Conservation (phyloP, 2,797 vertebrate species). For the Diceros bicornis region DNA sequence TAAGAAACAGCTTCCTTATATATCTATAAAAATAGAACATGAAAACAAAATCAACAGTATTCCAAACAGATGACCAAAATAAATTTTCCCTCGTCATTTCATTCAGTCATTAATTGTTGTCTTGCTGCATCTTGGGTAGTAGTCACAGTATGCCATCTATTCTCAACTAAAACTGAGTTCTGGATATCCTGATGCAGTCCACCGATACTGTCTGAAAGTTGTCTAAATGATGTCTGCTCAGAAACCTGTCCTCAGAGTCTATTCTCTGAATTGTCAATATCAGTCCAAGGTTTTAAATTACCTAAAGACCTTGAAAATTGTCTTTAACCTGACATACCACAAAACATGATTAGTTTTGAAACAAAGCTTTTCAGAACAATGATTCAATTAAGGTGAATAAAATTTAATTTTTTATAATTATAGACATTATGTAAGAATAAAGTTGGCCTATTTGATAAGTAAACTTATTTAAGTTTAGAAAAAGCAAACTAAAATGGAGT, state of each 20-base stretch:
- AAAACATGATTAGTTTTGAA: conserved; percentile 30
- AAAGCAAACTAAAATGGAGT: neutral
- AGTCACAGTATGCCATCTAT: neutral
- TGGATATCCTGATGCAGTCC: neutral
- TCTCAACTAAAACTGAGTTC: neutral
- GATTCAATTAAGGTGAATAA: neutral
- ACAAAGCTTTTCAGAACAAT: neutral
- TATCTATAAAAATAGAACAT: neutral
- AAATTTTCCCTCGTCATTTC: neutral
- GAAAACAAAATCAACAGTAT: neutral
- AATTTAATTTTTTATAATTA: neutral
- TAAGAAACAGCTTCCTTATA: neutral
- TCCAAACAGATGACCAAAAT: neutral
- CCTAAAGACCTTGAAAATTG: neutral
- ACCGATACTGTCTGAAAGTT: neutral
- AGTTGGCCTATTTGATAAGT: neutral
- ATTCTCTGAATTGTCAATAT: neutral
- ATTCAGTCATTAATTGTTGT: neutral
- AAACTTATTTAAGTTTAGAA: neutral
- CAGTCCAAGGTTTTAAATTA: neutral
- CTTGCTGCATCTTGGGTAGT: neutral
- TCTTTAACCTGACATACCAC: neutral
- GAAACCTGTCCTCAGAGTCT: neutral
- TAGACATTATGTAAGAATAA: neutral
- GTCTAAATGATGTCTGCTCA: neutral